Evolutionary conservation across 1,140 invertebrate genomes (phyloP).

Genomic region (Ceratina calcarata): DNA sequence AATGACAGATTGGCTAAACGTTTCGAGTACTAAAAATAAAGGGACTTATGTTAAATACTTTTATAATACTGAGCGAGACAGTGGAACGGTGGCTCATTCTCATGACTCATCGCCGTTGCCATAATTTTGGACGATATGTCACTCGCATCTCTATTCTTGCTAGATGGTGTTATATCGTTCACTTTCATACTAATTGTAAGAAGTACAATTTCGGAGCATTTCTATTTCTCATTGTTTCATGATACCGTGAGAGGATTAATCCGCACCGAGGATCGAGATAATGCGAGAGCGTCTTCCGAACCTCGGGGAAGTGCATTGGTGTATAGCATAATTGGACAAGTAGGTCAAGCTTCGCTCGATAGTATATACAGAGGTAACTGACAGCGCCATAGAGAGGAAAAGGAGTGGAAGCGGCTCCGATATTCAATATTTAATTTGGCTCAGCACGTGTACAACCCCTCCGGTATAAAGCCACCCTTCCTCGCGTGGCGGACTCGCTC

Average conservation of each 20-base stretch:
- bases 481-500: neutral
- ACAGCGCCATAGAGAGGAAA: neutral
- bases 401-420: slow-evolving; percentile 51
- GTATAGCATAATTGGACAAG: slow-evolving; percentile 61
- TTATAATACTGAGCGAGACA: too few species aligned
- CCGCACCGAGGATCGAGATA: neutral
- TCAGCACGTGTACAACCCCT: slow-evolving; percentile 29
- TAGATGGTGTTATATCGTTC: too few species aligned
- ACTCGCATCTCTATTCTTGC: too few species aligned
- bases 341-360: slow-evolving; percentile 59
- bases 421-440: slow-evolving; percentile 73
- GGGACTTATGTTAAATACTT: too few species aligned
- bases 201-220: too few species aligned
- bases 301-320: slow-evolving; percentile 6
- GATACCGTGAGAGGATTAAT: neutral
- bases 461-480: slow-evolving; percentile 13
- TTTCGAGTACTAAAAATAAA: too few species aligned
- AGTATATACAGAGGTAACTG: slow-evolving; percentile 15
- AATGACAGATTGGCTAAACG: too few species aligned
- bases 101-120: too few species aligned
- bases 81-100: too few species aligned
- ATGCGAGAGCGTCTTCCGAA: slow-evolving; percentile 1
- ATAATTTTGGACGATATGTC: too few species aligned
- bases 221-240: too few species aligned
- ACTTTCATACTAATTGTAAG: too few species aligned